A percentile compares a stretch with the other conserved stretches of the same genome.
phyloP scores from a whole-genome alignment of 2,888 invertebrate genomes.

The Homarus gammarus region DNA sequence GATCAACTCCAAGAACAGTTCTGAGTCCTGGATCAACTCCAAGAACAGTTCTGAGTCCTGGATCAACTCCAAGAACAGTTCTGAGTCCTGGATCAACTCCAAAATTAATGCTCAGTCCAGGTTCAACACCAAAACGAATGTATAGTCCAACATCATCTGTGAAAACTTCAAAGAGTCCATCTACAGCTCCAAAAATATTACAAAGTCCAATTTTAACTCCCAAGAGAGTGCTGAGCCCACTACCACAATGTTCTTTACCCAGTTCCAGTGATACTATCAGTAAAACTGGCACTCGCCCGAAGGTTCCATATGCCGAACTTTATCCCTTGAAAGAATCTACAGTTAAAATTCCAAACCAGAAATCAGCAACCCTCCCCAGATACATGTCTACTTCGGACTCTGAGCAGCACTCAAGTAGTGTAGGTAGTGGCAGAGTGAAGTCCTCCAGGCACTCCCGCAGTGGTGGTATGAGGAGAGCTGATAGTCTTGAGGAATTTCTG shows the following conservation, averaged over 20 bases:
- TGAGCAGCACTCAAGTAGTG: constrained; percentile 32
- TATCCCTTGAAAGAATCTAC: constrained; percentile 18
- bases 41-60: constrained; percentile 22
- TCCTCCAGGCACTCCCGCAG: constrained; percentile 35
- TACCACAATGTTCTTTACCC: constrained; percentile 4
- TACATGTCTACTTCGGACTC: constrained; percentile 41
- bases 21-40: constrained; percentile 34
- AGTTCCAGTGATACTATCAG: neutral
- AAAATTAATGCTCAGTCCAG: constrained; percentile 27
- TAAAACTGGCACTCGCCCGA: constrained; percentile 21
- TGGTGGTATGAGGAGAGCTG: constrained; percentile 67
- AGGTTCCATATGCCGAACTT: constrained; percentile 24
- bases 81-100: constrained; percentile 34
- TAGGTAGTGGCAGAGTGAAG: constrained; percentile 36
- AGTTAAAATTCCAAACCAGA: constrained; percentile 14
- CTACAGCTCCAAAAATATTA: constrained; percentile 36
- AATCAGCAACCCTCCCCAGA: constrained; percentile 9
- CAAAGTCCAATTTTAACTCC: constrained; percentile 40
- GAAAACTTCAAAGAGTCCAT: neutral
- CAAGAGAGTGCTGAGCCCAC: constrained; percentile 20
- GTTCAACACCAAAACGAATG: constrained; percentile 22
- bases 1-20: constrained; percentile 19
- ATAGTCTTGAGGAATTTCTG: constrained; percentile 75
- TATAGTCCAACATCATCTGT: constrained; percentile 5
- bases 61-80: constrained; percentile 19